Evolutionary conservation across 2,113 vertebrate species (phyloP).

Genomic region (Gracilinanus agilis): DNA sequence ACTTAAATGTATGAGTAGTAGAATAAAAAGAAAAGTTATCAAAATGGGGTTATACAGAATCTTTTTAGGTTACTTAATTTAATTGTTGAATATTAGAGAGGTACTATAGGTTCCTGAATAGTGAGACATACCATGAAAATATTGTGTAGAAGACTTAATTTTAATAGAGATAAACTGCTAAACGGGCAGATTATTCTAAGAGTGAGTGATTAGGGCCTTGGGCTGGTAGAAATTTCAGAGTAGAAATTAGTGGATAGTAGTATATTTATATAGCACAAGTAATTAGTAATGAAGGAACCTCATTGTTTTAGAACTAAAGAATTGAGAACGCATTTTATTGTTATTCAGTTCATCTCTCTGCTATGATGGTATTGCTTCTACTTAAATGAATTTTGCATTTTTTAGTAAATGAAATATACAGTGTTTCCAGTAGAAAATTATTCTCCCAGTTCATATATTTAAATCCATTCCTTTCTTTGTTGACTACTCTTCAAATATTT

Average conservation of each 20-base stretch:
- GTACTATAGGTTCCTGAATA: neutral
- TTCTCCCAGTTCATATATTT: slow-evolving; percentile 2
- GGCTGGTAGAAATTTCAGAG: neutral
- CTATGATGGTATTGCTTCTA: slow-evolving; percentile 36
- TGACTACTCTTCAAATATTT: neutral
- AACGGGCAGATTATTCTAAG: neutral
- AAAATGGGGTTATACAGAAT: neutral
- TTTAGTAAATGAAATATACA: slow-evolving; percentile 33
- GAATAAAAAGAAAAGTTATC: neutral
- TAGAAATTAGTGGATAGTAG: neutral
- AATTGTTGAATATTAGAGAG: neutral
- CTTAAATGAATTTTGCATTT: slow-evolving; percentile 47
- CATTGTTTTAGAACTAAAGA: neutral
- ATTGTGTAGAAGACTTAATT: neutral
- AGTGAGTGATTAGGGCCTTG: neutral
- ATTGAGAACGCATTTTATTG: neutral
- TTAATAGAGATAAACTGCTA: neutral
- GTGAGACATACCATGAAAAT: neutral
- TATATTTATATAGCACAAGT: neutral
- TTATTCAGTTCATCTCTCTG: slow-evolving; percentile 14
- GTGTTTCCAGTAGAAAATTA: slow-evolving; percentile 20
- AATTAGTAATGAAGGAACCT: neutral
- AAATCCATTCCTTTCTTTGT: slow-evolving; percentile 6
- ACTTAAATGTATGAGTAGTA: neutral
- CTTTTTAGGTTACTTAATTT: neutral